Conservation (phyloP, 1,140 invertebrate genomes). For the Melitaea cinxia region DNA sequence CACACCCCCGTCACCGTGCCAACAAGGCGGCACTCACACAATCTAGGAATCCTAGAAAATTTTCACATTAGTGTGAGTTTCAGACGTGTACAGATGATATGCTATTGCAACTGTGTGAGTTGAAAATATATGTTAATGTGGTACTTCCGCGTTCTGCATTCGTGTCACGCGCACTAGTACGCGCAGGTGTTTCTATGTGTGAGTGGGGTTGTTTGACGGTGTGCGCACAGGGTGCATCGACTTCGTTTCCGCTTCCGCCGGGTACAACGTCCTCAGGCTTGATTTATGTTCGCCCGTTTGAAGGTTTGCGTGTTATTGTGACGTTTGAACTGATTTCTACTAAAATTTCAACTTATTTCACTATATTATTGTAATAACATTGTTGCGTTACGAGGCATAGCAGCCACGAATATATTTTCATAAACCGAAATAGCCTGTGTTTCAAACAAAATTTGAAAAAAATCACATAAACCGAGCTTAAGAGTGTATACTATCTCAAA, state of each 20-base stretch:
- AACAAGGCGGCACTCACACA: constrained; percentile 69
- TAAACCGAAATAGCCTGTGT: background rate
- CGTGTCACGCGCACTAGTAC: constrained; percentile 58
- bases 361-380: constrained; percentile 31
- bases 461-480: background rate
- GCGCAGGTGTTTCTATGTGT: constrained; percentile 25
- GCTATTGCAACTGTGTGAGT: constrained; percentile 45
- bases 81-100: constrained; percentile 48
- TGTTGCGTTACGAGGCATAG: background rate
- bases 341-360: constrained; percentile 41
- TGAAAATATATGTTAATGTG: constrained; percentile 71
- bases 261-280: constrained; percentile 69
- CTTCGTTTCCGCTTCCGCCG: constrained; percentile 72
- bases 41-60: constrained; percentile 51
- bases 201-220: constrained; percentile 21
- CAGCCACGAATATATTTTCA: background rate
- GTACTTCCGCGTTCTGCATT: constrained; percentile 70
- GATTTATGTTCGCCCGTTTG: constrained; percentile 70
- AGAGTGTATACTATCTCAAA: too few species aligned
- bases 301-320: constrained; percentile 75
- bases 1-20: constrained; percentile 62
- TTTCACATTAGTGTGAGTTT: constrained; percentile 44
- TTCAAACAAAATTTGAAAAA: background rate
- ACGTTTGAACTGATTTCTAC: constrained; percentile 51
- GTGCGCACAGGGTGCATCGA: constrained; percentile 74